Conservation (phyloP, 2,888 invertebrate genomes). For the Gisinianus flammeolus region DNA sequence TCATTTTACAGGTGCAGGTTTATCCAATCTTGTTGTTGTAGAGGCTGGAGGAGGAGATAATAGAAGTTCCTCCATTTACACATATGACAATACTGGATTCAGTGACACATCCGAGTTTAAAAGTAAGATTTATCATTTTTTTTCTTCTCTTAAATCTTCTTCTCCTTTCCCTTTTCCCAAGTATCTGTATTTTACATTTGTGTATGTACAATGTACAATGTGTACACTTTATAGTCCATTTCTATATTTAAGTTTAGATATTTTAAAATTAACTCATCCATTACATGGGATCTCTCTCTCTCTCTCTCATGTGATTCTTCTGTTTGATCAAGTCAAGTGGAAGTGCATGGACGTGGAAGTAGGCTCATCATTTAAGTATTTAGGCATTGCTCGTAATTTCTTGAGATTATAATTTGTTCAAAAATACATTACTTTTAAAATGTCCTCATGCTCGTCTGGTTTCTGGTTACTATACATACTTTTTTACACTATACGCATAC, state of each 20-base stretch:
- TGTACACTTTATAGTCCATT: too few species aligned
- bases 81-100: conserved; percentile 55
- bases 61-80: conserved; percentile 28
- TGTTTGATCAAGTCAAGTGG: too few species aligned
- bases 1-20: conserved; percentile 51
- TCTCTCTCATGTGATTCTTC: not conserved
- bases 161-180: not conserved
- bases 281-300: too few species aligned
- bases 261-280: too few species aligned
- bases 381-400: not conserved
- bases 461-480: not conserved
- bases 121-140: conserved; percentile 38
- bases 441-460: not conserved
- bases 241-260: too few species aligned
- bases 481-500: not conserved
- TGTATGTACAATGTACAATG: too few species aligned
- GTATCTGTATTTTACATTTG: too few species aligned
- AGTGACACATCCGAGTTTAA: conserved; percentile 45
- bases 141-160: conserved; percentile 3
- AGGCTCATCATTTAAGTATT: not conserved
- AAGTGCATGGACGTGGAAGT: not conserved
- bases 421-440: not conserved
- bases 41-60: conserved; percentile 47
- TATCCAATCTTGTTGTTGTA: conserved; percentile 53
- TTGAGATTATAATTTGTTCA: not conserved